A percentile compares a stretch with the other conserved stretches of the same genome.
These are phyloP conservation scores for Phragmatobia fuliginosa DNA, from an alignment of 2,888 invertebrate genomes.

Conservation along the genomic window DNA sequence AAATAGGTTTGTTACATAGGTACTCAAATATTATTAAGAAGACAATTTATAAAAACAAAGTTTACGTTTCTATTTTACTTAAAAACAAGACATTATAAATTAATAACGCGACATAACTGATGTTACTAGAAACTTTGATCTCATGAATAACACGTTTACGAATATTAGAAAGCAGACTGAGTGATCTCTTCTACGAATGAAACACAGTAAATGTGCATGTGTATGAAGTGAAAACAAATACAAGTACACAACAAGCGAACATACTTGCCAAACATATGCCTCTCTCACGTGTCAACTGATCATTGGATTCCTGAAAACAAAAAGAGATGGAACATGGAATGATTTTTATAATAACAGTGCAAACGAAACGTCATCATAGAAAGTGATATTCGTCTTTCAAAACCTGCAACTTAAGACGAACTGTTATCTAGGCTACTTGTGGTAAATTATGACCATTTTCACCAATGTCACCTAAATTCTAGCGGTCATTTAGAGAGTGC, in stretches of 20 bases:
- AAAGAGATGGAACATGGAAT: conserved; percentile 11
- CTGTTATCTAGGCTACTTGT: too few species aligned
- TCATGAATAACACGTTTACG: background rate
- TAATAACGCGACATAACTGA: background rate
- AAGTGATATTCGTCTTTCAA: too few species aligned
- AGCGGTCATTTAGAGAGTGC: too few species aligned
- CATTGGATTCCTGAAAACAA: conserved; percentile 61
- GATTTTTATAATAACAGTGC: background rate
- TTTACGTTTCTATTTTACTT: background rate
- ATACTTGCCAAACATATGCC: conserved; percentile 66
- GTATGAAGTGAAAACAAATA: background rate
- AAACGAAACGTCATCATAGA: background rate
- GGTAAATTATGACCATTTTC: too few species aligned
- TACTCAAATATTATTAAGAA: too few species aligned
- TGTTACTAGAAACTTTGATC: background rate
- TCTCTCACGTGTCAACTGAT: conserved; percentile 62
- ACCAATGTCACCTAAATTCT: too few species aligned
- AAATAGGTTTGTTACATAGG: too few species aligned
- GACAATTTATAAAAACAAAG: background rate
- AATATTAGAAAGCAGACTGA: background rate
- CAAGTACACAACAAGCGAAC: background rate
- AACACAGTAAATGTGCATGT: background rate
- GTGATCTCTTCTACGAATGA: background rate
- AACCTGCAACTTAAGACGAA: background rate
- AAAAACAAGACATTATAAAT: background rate